A percentile compares a stretch with the other conserved stretches of the same genome.
Evolutionary conservation across 2,888 invertebrate genomes (phyloP).

Genomic region (Eurytoma adleriae): DNA sequence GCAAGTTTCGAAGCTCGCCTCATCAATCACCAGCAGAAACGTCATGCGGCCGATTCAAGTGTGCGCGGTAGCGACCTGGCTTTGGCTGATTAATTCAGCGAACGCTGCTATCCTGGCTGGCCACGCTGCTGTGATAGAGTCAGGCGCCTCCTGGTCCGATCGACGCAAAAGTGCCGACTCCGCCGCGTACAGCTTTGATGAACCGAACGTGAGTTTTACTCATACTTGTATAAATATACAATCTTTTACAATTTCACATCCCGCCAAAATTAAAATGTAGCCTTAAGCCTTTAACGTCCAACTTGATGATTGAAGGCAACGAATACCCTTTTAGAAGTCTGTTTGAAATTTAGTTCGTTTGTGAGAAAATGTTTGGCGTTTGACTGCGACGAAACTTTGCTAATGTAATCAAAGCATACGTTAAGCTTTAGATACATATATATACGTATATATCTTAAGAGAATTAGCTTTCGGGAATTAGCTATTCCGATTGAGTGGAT

Average conservation of each 20-base stretch:
- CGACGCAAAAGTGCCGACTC: neutral
- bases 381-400: too few species aligned
- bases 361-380: too few species aligned
- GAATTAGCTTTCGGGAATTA: slow-evolving; percentile 6
- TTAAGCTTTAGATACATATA: neutral
- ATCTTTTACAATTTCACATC: too few species aligned
- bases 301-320: too few species aligned
- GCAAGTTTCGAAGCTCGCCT: too few species aligned
- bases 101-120: neutral
- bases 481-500: slow-evolving; percentile 1
- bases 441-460: neutral
- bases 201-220: slow-evolving; percentile 16
- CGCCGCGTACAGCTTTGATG: slow-evolving; percentile 7
- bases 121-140: neutral
- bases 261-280: too few species aligned
- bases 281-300: too few species aligned
- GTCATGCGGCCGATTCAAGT: neutral
- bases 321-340: too few species aligned
- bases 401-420: too few species aligned
- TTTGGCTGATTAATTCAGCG: slow-evolving; percentile 32
- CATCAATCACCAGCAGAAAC: too few species aligned
- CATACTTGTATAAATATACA: neutral
- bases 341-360: too few species aligned
- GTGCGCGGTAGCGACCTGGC: neutral
- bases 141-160: neutral